Evolutionary conservation across 2,113 vertebrate genomes (phyloP).

Genomic region (Crotophaga sulcirostris): DNA sequence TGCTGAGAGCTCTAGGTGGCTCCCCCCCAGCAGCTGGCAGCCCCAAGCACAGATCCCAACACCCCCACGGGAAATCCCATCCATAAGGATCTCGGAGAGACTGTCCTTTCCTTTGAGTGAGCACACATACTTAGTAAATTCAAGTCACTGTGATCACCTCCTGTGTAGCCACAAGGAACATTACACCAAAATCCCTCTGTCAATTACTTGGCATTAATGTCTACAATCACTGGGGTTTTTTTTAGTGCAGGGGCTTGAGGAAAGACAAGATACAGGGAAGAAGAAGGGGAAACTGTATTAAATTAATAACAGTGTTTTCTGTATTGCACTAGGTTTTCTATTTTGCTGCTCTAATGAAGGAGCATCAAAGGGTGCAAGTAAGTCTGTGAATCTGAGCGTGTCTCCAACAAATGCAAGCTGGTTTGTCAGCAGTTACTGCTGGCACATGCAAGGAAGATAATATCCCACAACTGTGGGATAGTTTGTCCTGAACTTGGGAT

Average conservation of each 20-base stretch:
- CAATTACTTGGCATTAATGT: not conserved
- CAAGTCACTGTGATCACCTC: not conserved
- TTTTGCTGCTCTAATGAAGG: not conserved
- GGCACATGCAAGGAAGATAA: not conserved
- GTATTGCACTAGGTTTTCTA: not conserved
- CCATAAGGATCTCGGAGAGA: not conserved
- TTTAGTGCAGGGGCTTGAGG: not conserved
- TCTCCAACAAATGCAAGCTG: not conserved
- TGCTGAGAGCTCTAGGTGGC: not conserved
- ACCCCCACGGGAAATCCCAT: accelerated
- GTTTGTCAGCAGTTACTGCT: not conserved
- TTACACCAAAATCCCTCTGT: not conserved
- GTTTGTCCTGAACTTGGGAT: not conserved
- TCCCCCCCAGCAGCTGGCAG: not conserved
- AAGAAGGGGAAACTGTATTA: not conserved
- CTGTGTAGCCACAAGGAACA: not conserved
- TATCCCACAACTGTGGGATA: not conserved
- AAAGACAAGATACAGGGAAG: not conserved
- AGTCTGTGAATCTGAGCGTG: not conserved
- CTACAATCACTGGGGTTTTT: not conserved
- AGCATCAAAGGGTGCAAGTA: not conserved
- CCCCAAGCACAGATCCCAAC: accelerated
- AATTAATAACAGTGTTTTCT: not conserved
- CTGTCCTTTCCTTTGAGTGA: not conserved
- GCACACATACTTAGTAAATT: not conserved